Evolutionary conservation across 2,888 invertebrate species (phyloP), one percentile per base, ranked within the genome.

Genomic region (Keiferia lycopersicella): DNA sequence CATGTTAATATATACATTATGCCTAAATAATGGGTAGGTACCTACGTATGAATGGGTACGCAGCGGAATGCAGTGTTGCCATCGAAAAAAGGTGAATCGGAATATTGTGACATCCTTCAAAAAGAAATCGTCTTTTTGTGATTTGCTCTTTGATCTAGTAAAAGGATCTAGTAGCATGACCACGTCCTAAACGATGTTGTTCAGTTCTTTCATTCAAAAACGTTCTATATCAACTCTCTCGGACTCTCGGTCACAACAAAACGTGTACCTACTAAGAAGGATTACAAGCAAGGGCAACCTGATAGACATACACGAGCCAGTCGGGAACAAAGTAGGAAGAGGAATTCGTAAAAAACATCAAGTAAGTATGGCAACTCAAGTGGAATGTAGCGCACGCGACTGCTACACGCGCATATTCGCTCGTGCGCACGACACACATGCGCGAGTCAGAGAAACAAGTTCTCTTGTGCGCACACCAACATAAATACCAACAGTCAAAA

Each of bases 381-480:
- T 74, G 88, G 88, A 88, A 88, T 88, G 88, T 77, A 81, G 78
- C 86, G 88, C 88, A 87, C 88, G 88, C 88, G 87, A 66, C 72
- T 57, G 48, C 68, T 72, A 66, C 69, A 69, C 68, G 61, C 68
- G 41, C 70, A 66, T 68, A 70, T 71, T 62, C 62, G 58, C 64
- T 56, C 60, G 51, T 38, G 63, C 71, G 76, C 73, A 67, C 34
- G 34, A 69, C 75, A 75, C 73, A 77, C 81, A 81, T 76, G 75
- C 74, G 67, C 76, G 75, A 73, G 66, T 0, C n/a, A n/a, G 69
- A 70, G 71, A 81, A 87, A 88, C 88, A 77, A 84, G 88, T 85
- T 84, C 80, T 79, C 18, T 75, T 73, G 71, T 72, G 71, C 78
- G 78, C 76, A 77, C 77, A 74, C 69, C 69, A 70, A 66, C 69